Conservation (phyloP, 2,113 vertebrate species). For the Crotalus tigris region DNA sequence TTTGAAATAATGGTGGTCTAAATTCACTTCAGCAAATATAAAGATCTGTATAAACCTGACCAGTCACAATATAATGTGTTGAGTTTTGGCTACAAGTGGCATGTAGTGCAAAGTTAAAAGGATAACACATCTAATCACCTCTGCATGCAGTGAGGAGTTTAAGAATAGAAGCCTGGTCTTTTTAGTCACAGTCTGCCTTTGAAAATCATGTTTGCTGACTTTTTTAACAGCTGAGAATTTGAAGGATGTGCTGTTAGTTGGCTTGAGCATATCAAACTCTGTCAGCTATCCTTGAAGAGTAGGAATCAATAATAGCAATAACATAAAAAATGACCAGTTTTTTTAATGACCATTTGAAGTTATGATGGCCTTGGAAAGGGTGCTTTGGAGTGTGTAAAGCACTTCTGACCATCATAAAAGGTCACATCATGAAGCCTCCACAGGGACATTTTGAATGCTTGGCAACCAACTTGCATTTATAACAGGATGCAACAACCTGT, state of each 20-base stretch:
- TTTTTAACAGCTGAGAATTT: not conserved
- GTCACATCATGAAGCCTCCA: not conserved
- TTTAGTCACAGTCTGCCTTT: not conserved
- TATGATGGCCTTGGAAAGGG: not conserved
- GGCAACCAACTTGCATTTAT: not conserved
- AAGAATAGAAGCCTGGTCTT: not conserved
- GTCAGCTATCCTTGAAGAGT: slow-evolving; percentile 11
- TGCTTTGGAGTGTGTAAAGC: not conserved
- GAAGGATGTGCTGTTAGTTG: slow-evolving; percentile 32
- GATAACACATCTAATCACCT: not conserved
- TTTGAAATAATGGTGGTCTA: not conserved
- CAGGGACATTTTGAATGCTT: not conserved
- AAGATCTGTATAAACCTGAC: not conserved
- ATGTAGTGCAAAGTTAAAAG: not conserved
- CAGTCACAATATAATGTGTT: not conserved
- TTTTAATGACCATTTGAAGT: not conserved
- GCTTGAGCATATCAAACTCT: not conserved
- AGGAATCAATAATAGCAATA: not conserved
- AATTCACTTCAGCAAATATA: not conserved
- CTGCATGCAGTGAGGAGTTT: not conserved
- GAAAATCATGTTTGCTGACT: not conserved
- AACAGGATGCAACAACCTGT: not conserved
- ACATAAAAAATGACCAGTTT: not conserved
- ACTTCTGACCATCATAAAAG: not conserved
- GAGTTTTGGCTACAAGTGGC: not conserved